Percentiles rank a stretch among this genome's conserved stretches.
These are phyloP conservation scores for Alouatta palliata DNA, from an alignment of 2,113 vertebrate genomes.

Conservation along the genomic window DNA sequence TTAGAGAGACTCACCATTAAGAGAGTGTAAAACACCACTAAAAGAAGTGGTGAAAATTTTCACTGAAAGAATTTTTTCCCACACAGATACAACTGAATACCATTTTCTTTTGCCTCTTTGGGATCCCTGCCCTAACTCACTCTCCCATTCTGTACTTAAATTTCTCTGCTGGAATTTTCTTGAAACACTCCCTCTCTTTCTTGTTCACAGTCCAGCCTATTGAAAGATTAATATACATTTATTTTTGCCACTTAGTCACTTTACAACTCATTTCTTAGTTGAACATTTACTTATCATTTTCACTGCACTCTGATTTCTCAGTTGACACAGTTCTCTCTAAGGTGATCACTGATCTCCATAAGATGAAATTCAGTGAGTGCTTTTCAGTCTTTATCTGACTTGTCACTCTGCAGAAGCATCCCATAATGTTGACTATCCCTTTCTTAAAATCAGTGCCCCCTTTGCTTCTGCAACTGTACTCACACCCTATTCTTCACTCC, in stretches of 20 bases:
- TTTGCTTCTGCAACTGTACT: not conserved
- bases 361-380: not conserved
- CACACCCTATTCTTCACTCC: not conserved
- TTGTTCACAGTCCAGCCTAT: not conserved
- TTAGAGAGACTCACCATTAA: not conserved
- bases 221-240: not conserved
- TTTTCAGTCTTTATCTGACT: not conserved
- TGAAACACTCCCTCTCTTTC: not conserved
- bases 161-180: not conserved
- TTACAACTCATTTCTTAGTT: not conserved
- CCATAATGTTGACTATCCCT: not conserved
- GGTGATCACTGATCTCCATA: not conserved
- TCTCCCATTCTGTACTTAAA: not conserved
- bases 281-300: not conserved
- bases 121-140: not conserved
- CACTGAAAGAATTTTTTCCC: not conserved
- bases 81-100: not conserved
- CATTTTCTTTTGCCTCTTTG: not conserved
- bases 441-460: not conserved
- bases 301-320: not conserved
- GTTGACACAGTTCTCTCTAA: not conserved
- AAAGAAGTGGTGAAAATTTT: not conserved
- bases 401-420: not conserved
- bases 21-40: not conserved
- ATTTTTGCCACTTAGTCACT: not conserved